phyloP scores from a whole-genome alignment of 2,113 vertebrate species.

The Motacilla tschutschensis region DNA sequence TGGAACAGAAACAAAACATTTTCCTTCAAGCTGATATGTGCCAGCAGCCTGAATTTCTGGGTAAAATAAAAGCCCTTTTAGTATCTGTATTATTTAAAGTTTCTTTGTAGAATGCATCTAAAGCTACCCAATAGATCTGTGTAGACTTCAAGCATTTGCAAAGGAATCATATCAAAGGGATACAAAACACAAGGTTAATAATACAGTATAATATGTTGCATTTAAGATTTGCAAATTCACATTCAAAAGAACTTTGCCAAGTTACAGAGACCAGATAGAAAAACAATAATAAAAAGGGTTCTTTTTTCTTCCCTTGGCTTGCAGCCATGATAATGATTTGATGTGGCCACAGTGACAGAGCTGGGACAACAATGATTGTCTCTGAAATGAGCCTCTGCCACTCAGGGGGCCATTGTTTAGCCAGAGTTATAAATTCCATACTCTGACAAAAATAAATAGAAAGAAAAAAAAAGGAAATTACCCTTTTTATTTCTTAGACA shows the following conservation, averaged over 20 bases:
- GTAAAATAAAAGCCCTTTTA: conserved; percentile 11
- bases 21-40: background rate
- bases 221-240: conserved; percentile 42
- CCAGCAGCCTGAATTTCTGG: background rate
- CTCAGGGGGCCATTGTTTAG: background rate
- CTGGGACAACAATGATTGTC: conserved; percentile 30
- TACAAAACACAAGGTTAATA: conserved; percentile 60
- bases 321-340: conserved; percentile 9
- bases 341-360: conserved; percentile 29
- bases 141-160: conserved; percentile 41
- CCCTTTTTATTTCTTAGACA: background rate
- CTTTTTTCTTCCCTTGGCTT: conserved; percentile 28
- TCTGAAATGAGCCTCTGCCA: conserved; percentile 27
- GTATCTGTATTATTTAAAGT: conserved; percentile 46
- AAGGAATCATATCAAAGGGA: conserved; percentile 59
- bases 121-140: conserved; percentile 37
- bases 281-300: conserved; percentile 36
- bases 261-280: background rate
- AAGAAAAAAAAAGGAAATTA: background rate
- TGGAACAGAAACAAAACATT: background rate
- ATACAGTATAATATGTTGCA: conserved; percentile 46
- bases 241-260: conserved; percentile 41
- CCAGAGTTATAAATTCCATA: background rate
- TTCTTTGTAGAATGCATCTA: conserved; percentile 54
- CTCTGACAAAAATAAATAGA: background rate